phyloP scores from a whole-genome alignment of 2,113 vertebrate species.

The Sinocyclocheilus grahami region DNA sequence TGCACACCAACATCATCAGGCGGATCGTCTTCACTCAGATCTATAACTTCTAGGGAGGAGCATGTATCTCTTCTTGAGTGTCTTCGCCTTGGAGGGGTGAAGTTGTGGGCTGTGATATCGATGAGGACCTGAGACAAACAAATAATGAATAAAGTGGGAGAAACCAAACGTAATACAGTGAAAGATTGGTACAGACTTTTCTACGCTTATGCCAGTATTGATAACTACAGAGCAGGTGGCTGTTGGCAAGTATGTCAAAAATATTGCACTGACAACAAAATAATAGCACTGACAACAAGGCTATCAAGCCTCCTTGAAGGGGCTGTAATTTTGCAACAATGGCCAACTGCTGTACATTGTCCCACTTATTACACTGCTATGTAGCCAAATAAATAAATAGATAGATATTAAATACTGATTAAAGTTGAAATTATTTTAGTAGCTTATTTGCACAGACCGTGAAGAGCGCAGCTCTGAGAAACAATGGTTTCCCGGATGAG shows the following conservation, averaged over 20 bases:
- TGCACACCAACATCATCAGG: background rate
- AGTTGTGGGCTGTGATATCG: slow-evolving; percentile 61
- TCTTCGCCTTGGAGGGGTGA: slow-evolving; percentile 52
- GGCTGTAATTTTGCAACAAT: background rate
- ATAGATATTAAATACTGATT: background rate
- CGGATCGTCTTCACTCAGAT: slow-evolving; percentile 55
- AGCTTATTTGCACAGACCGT: background rate
- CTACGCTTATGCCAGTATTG: background rate
- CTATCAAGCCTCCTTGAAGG: background rate
- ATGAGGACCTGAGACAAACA: slow-evolving; percentile 59
- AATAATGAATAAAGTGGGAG: background rate
- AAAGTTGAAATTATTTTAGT: background rate
- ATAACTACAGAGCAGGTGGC: background rate
- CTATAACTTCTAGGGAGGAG: slow-evolving; percentile 47
- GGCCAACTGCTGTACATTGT: background rate
- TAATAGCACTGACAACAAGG: too few relatives aligned
- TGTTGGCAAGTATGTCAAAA: background rate
- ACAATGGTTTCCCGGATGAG: background rate
- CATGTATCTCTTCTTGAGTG: slow-evolving; percentile 31
- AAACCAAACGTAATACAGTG: background rate
- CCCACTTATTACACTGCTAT: background rate
- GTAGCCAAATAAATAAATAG: background rate
- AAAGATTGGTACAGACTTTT: background rate
- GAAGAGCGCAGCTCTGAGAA: background rate
- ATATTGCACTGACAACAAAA: too few relatives aligned